Evolutionary conservation across 1,140 invertebrate species (phyloP), one percentile per base, ranked within the genome.

Genomic region (Drosophila nebulosa): DNA sequence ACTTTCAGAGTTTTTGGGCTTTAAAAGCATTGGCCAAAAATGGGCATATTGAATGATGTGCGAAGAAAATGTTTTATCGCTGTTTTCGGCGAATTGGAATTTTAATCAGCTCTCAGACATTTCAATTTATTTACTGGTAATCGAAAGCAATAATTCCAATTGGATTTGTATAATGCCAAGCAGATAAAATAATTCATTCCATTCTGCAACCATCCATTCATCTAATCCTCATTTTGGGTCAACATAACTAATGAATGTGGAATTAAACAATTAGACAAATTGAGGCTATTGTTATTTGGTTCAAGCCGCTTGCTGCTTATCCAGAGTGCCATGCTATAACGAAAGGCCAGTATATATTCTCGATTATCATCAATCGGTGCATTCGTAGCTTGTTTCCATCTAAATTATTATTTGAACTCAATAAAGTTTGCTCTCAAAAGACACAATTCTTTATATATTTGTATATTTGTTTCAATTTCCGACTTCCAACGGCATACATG

Each of bases 1-100:
- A 68, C 53, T 60, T 71, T 7, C 60, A 21, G 53, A 59, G 72
- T 74, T 53, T 73, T 65, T 74, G 73, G 35, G 59, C 32, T 59
- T 64, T 79, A 67, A 80, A 52, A 64, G 77, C 81, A 46, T 27
- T 55, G 51, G 6, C 77, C 79, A 42, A 75, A 76, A 72, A 79
- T 46, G 67, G 64, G 26, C 12, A 18, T 32, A 61, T 30, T 69
- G 39, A 77, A 69, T 52, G 80, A 84, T 68, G 80, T 85, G 80
- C 65, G 42, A 76, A 67, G 58, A 57, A 76, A 70, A 64, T 51
- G 60, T 32, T 56, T 50, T 22, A 42, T 61, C 30, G 51, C 21
- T 52, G 52, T 32, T 50, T 62, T 64, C 68, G 39, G 16, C 7
- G 57, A 74, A 74, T 74, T 74, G 60, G 53, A 67, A 74, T 74